Conservation (phyloP, 2,113 vertebrate species). For the Neotoma lepida region DNA sequence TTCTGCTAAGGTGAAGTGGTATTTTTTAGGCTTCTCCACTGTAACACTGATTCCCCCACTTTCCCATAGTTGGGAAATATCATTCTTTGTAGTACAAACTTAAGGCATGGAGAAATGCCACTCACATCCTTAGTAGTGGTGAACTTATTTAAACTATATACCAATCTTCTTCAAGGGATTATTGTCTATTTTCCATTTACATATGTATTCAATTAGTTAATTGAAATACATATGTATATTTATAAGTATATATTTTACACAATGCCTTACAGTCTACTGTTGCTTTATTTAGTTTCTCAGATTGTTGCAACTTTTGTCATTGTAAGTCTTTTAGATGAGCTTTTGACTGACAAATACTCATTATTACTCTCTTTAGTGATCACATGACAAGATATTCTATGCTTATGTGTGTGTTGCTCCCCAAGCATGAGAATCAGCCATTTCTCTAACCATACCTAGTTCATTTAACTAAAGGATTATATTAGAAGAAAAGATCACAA, state of each 20-base stretch:
- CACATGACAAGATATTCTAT: background rate
- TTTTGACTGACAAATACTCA: background rate
- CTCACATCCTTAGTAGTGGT: background rate
- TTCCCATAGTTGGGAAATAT: background rate
- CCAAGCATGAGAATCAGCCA: background rate
- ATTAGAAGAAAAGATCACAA: background rate
- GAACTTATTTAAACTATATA: background rate
- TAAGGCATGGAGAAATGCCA: background rate
- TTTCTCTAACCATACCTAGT: background rate
- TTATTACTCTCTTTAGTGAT: background rate
- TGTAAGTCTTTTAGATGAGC: too few species aligned
- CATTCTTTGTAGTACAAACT: background rate
- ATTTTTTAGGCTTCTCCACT: background rate
- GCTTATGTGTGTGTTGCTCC: background rate
- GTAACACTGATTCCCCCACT: background rate
- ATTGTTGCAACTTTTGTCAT: background rate
- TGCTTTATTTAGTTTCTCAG: background rate
- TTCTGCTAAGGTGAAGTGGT: background rate
- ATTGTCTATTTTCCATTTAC: background rate
- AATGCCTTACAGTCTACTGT: background rate
- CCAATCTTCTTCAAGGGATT: background rate
- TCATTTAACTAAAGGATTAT: background rate
- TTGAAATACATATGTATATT: background rate
- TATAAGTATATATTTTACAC: background rate
- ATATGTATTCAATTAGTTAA: background rate